Evolutionary conservation across 2,888 invertebrate species (phyloP).

Genomic region (Amorpha juglandis): DNA sequence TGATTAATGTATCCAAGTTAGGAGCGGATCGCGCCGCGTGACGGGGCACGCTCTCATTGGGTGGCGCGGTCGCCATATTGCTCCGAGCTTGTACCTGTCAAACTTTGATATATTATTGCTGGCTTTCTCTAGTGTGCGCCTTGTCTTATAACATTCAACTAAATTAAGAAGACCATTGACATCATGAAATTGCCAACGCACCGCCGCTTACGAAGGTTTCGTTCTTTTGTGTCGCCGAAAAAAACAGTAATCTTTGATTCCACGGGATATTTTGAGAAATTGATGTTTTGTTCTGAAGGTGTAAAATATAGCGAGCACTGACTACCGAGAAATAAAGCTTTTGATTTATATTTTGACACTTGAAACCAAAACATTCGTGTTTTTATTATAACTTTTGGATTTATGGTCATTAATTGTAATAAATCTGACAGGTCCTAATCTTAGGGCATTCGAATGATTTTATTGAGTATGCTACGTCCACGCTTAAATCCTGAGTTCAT

Average conservation of each 20-base stretch:
- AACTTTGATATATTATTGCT: constrained; percentile 80
- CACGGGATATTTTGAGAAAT: constrained; percentile 65
- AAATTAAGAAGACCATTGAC: constrained; percentile 61
- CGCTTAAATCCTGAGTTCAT: constrained; percentile 6
- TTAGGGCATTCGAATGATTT: constrained; percentile 37
- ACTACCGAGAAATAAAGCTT: constrained; percentile 58
- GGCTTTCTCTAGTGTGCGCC: constrained; percentile 77
- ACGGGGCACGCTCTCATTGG: constrained; percentile 81
- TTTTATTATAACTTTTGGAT: constrained; percentile 67
- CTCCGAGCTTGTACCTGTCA: constrained; percentile 82
- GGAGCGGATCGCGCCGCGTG: constrained; percentile 74
- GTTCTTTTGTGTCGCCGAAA: constrained; percentile 33
- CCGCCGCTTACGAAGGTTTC: constrained; percentile 21
- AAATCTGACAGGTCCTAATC: constrained; percentile 65
- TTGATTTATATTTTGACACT: constrained; percentile 78
- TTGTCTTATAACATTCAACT: constrained; percentile 74
- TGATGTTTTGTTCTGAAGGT: constrained; percentile 69
- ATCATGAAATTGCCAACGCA: constrained; percentile 52
- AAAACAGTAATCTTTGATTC: constrained; percentile 49
- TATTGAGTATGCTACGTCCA: constrained; percentile 3
- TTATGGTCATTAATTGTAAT: constrained; percentile 70
- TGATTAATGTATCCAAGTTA: constrained; percentile 79
- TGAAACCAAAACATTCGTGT: constrained; percentile 72
- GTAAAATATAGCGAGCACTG: constrained; percentile 69
- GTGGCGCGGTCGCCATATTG: constrained; percentile 83